These are phyloP conservation scores for Oryctolagus cuniculus DNA, from an alignment of 2,113 vertebrate species.

Conservation along the genomic window mOryCun1.1 NC_091436.1:93556501-93557000, in stretches of 20 bases:
- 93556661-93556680: not conserved
- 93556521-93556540: not conserved
- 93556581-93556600: constrained; percentile 4
- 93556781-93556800: not conserved
- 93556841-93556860: not conserved
- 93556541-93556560: not conserved
- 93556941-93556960: not conserved
- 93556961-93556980: not conserved
- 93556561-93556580: not conserved
- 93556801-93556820: not conserved
- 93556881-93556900: not conserved
- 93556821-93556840: not conserved
- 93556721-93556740: not conserved
- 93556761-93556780: not conserved
- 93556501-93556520: not conserved
- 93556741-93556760: not conserved
- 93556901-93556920: not conserved
- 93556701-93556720: not conserved
- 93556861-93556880: not conserved
- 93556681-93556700: not conserved
- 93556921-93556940: constrained; percentile 36
- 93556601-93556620: not conserved
- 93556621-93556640: constrained; percentile 18
- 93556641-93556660: constrained; percentile 26
- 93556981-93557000: constrained; percentile 14